A percentile compares a stretch with the other conserved stretches of the same genome.
Evolutionary conservation across 1,140 invertebrate species (phyloP).

Genomic region (Hermetia illucens): DNA sequence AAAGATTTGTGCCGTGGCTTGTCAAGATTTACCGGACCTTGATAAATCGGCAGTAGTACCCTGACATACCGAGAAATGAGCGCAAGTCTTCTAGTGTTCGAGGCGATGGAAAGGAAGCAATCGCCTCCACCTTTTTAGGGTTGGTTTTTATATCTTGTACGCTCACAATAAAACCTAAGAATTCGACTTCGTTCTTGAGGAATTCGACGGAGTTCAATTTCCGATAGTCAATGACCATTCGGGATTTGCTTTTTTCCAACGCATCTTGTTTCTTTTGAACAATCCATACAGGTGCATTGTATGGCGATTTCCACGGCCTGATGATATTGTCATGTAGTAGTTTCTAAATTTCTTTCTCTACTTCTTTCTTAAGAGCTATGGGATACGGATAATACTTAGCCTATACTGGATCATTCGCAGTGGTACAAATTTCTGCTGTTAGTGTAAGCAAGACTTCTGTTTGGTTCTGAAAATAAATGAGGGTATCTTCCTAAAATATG

Average conservation of each 20-base stretch:
- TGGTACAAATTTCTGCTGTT: too few species aligned
- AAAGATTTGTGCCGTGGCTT: too few species aligned
- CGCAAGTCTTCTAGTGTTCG: conserved; percentile 1
- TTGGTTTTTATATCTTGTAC: conserved; percentile 4
- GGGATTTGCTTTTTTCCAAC: not conserved
- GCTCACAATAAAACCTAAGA: conserved; percentile 1
- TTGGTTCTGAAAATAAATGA: too few species aligned
- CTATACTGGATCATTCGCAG: too few species aligned
- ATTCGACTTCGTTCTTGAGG: conserved; percentile 10
- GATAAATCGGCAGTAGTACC: not conserved
- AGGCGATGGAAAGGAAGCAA: conserved; percentile 4
- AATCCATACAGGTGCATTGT: not conserved
- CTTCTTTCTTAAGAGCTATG: too few species aligned
- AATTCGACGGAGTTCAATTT: conserved; percentile 15
- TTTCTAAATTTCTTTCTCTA: too few species aligned
- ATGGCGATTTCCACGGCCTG: too few species aligned
- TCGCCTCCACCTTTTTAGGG: conserved; percentile 9
- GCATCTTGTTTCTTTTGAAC: conserved; percentile 1
- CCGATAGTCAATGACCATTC: not conserved
- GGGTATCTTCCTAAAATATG: too few species aligned
- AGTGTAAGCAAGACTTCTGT: too few species aligned
- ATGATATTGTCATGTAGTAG: too few species aligned
- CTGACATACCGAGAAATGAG: not conserved
- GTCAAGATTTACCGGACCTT: too few species aligned
- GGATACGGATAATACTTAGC: too few species aligned